Evolutionary conservation across 35 echinoderm and acorn worm species (phyloP).

Genomic region (Heliocidaris erythrogramma): DNA sequence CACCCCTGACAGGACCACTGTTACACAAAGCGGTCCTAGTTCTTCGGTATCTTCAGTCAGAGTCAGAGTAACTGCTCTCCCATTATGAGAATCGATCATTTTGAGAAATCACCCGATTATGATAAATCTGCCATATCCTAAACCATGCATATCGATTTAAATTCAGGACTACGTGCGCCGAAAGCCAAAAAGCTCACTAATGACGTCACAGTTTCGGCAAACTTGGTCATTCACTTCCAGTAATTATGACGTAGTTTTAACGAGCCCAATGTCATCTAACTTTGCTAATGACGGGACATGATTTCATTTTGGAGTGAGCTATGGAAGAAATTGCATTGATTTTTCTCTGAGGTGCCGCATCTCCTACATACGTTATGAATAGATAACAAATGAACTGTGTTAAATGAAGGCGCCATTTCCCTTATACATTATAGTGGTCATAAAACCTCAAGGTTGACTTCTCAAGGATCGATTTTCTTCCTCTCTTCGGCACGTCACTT

Average conservation of each 20-base stretch:
- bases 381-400: neutral
- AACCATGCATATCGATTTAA: neutral
- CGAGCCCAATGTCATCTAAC: neutral
- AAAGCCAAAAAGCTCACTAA: neutral
- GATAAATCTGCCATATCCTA: too few species aligned
- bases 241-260: neutral
- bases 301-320: neutral
- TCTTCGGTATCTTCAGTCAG: too few species aligned
- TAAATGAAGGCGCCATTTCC: neutral
- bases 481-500: neutral
- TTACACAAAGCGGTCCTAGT: too few species aligned
- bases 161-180: neutral
- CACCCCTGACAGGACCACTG: too few species aligned
- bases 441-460: neutral
- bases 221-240: neutral
- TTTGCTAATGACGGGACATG: neutral
- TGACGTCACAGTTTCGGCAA: neutral
- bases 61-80: too few species aligned
- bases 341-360: neutral
- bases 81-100: too few species aligned
- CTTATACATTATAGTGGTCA: neutral
- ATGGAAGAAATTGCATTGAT: neutral
- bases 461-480: neutral
- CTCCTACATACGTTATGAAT: neutral
- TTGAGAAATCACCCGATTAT: too few species aligned